Evolutionary conservation across 2,113 vertebrate genomes (phyloP), one percentile per base, ranked within the genome.

Genomic region (Lepisosteus osseus): DNA sequence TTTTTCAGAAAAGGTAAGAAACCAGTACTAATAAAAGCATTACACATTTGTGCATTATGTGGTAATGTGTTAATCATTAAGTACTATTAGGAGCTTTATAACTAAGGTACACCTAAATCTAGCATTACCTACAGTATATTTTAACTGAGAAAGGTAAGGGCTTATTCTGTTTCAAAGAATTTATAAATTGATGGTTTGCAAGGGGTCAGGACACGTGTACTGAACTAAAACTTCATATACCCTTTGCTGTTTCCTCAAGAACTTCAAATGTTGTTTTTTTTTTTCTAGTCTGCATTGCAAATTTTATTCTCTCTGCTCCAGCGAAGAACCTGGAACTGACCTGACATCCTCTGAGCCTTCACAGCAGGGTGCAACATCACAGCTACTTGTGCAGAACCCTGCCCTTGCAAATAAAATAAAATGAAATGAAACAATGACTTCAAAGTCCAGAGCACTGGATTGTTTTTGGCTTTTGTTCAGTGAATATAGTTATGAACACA

Each of bases 321-420:
- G 54, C 6, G 6, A 61, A 61, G 68, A 65, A 64, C 71, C 74
- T 8, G 76, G 64, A 68, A n/a, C 12, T 29, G 51, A 72, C 59
- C 71, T 56, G 41, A 43, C 13, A 57, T 9, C 0, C 63, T 61
- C 59, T 17, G 17, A 51, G 65, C 54, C 63, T 55, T 54, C 12
- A 44, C 64, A 78, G 75, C 74, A 65, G 40, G 64, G 71, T 65
- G 73, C 77, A 62, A 66, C 63, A 47, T 80, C 65, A 15, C 64
- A 55, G 1, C 56, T 71, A 69, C 61, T 61, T 7, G 44, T 63
- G 68, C 74, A 63, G 77, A 79, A 77, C 68, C 8, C 57, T 59
- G 57, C 57, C 4, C 5, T 59, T n/a, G 12, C 47, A 51, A 51
- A 51, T 51, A 51, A 51, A 6, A 51, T 51, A 6, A 51, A 51